Percentiles rank a stretch among this genome's conserved stretches.
Evolutionary conservation across 2,797 vertebrate species (phyloP).

Genomic region (Ciconia nigra): DNA sequence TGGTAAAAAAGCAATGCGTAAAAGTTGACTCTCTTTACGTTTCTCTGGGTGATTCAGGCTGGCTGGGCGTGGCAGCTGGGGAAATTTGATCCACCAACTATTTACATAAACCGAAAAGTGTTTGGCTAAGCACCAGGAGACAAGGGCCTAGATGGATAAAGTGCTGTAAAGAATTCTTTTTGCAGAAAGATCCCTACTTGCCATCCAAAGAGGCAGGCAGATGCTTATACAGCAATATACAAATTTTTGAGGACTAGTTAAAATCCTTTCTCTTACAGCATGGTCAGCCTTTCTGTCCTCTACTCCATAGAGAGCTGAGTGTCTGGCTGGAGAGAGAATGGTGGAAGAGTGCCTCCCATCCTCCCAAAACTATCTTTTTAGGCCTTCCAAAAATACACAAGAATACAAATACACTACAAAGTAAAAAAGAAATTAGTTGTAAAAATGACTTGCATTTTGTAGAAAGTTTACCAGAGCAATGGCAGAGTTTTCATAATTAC

Average conservation of each 20-base stretch:
- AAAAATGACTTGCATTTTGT: background rate
- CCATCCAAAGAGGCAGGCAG: background rate
- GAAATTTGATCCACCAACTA: constrained; percentile 62
- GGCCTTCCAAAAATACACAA: background rate
- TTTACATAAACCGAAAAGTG: constrained; percentile 66
- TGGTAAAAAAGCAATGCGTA: background rate
- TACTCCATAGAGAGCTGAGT: background rate
- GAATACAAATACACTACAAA: background rate
- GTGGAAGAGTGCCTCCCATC: background rate
- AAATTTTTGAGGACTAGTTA: background rate
- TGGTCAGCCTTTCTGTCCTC: background rate
- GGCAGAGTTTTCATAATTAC: background rate
- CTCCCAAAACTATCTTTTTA: background rate
- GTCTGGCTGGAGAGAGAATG: background rate
- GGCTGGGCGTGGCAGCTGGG: constrained; percentile 49
- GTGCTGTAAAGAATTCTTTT: constrained; percentile 39
- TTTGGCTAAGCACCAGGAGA: constrained; percentile 62
- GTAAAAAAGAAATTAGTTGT: background rate
- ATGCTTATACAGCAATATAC: background rate
- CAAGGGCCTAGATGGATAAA: constrained; percentile 30
- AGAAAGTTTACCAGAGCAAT: background rate
- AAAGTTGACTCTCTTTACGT: constrained; percentile 12
- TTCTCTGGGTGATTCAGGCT: constrained; percentile 47
- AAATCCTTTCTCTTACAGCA: background rate
- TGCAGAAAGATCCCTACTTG: background rate